Conservation (phyloP, 2,797 vertebrate genomes). For the Enteromius anoplus region DNA sequence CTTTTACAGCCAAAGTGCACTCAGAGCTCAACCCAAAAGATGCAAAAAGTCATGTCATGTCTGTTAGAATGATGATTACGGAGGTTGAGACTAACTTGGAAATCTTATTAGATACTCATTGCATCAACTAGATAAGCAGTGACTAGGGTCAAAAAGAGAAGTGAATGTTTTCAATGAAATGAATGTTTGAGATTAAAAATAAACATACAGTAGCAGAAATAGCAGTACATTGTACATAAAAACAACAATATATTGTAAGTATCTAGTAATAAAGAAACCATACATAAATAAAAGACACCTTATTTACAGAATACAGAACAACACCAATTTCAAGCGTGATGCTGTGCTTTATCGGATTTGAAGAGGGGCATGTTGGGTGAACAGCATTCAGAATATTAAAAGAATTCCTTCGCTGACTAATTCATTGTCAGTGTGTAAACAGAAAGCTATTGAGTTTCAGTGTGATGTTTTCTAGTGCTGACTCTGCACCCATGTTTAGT, state of each 20-base stretch:
- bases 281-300: slow-evolving; percentile 3
- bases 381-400: slow-evolving; percentile 45
- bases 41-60: slow-evolving; percentile 69
- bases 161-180: slow-evolving; percentile 61
- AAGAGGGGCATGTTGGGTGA: slow-evolving; percentile 62
- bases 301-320: slow-evolving; percentile 25
- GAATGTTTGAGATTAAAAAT: slow-evolving; percentile 48
- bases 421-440: slow-evolving; percentile 45
- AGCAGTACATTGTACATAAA: slow-evolving; percentile 57
- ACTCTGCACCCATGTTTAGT: slow-evolving; percentile 32
- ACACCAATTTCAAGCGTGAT: slow-evolving; percentile 23
- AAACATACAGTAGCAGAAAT: slow-evolving; percentile 53
- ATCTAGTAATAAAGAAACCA: slow-evolving; percentile 1
- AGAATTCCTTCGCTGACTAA: slow-evolving; percentile 29
- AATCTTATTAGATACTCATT: slow-evolving; percentile 69
- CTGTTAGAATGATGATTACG: slow-evolving; percentile 69
- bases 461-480: slow-evolving; percentile 24
- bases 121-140: slow-evolving; percentile 71
- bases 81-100: slow-evolving; percentile 66
- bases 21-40: slow-evolving; percentile 59
- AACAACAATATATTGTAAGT: slow-evolving; percentile 50
- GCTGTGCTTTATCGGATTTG: slow-evolving; percentile 3
- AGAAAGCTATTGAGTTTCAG: slow-evolving; percentile 38
- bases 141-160: slow-evolving; percentile 63
- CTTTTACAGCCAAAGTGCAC: background rate